Percentiles rank a stretch among this genome's conserved stretches.
phyloP scores from a whole-genome alignment of 2,797 vertebrate genomes.

The Manis javanica region DNA sequence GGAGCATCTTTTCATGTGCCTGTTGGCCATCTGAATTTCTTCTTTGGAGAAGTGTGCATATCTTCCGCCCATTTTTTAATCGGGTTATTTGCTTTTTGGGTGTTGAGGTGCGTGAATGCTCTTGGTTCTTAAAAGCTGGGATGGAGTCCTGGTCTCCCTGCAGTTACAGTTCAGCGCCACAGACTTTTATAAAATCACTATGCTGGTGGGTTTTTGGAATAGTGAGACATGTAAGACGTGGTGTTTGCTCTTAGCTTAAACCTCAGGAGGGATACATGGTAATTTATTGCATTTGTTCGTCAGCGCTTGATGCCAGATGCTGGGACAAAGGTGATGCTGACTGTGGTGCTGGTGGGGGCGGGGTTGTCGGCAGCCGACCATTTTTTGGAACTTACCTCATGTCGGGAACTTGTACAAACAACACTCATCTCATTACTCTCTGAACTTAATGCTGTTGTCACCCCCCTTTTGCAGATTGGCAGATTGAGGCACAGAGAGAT shows the following conservation, averaged over 20 bases:
- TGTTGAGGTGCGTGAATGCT: no score
- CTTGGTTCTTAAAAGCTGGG: neutral
- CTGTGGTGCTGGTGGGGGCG: fast-evolving
- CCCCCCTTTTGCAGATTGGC: neutral
- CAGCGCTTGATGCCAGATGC: no score
- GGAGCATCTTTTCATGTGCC: no score
- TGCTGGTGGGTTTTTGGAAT: neutral
- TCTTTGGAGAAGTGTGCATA: no score
- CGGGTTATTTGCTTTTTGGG: no score
- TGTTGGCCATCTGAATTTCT: no score
- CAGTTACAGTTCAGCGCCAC: neutral
- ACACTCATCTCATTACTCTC: neutral
- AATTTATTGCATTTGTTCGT: neutral
- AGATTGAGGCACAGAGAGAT: neutral
- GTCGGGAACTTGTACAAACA: no score
- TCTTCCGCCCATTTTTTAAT: no score
- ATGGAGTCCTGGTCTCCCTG: neutral
- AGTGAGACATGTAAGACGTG: neutral
- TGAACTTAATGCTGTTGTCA: neutral
- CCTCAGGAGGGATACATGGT: no score
- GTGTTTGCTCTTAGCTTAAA: no score
- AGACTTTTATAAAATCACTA: neutral
- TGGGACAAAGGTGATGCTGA: neutral
- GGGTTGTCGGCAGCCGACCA: neutral
- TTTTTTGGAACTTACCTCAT: no score